Evolutionary conservation across 2,113 vertebrate species (phyloP), one percentile per base, ranked within the genome.

Genomic region (Tychaedon coryphoeus): DNA sequence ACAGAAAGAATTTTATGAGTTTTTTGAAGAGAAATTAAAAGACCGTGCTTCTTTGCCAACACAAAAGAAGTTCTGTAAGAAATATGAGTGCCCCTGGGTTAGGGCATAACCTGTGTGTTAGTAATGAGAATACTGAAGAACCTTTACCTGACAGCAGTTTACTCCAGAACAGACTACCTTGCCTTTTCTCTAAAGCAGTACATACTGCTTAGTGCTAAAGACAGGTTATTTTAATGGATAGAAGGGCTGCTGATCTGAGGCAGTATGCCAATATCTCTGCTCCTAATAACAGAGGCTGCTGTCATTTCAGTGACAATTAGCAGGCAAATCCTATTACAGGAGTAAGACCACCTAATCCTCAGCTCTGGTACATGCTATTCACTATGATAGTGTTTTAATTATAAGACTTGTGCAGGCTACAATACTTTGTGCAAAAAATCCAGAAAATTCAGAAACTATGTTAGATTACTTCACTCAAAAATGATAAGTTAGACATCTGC

Each of bases 291-390:
- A 80, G 51, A 79, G 23, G 15, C 67, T 92, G 72, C 82, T 95
- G 78, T 80, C 64, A 77, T 60, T 86, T 70, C 86, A 86, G 67
- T 80, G 82, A 58, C 86, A 95, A 96, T 93, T 96, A 94, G 65
- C 88, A 78, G 75, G 56, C 64, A 97, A 96, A 96, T 94, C 92
- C 82, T 86, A 67, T 90, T 96, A 94, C 51, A 81, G 64, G 64
- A 90, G 36, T 92, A 89, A 89, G 29, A 95, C 88, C 71, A 64
- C 67, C 75, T 93, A 95, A 95, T 93, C 89, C 87, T 90, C 78
- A 79, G 6, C 67, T 70, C 64, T 76, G 29, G 19, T 54, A 54
- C 54, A 10, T 34, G 45, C 80, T 86, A 28, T 54, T 82, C 51
- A 43, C 64, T 83, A 12, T 36, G 88, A 92, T 50, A 92, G 53